These are phyloP conservation scores for Iphiclides podalirius DNA, from an alignment of 2,888 invertebrate species.

Conservation along the genomic window DNA sequence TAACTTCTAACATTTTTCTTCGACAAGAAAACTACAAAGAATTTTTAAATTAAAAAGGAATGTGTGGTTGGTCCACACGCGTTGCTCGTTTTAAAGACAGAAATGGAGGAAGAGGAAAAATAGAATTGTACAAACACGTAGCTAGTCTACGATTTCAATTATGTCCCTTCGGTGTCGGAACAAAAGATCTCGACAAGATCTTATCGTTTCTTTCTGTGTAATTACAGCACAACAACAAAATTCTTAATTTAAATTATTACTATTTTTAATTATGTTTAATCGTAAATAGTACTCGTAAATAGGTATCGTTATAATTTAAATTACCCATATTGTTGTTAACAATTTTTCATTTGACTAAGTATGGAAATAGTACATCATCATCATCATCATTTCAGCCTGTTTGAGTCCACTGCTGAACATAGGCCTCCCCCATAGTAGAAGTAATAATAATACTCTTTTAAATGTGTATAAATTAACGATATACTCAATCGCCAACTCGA, in stretches of 20 bases:
- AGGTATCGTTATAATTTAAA: too few relatives aligned
- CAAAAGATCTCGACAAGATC: constrained; percentile 13
- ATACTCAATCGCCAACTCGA: too few relatives aligned
- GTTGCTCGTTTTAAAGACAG: constrained; percentile 2
- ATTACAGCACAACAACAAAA: constrained; percentile 7
- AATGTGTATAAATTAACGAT: too few relatives aligned
- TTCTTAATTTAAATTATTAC: constrained; percentile 8
- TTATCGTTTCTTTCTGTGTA: constrained; percentile 9
- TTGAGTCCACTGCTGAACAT: too few relatives aligned
- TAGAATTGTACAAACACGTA: constrained; percentile 13
- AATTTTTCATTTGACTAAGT: too few relatives aligned
- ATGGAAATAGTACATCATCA: too few relatives aligned
- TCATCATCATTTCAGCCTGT: too few relatives aligned
- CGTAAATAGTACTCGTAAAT: too few relatives aligned
- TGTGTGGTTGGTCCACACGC: constrained; percentile 4
- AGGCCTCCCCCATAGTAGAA: too few relatives aligned
- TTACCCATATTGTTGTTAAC: too few relatives aligned
- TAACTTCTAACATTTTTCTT: too few relatives aligned
- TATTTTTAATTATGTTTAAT: background rate
- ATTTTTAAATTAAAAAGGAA: constrained; percentile 10
- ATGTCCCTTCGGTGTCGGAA: constrained; percentile 15
- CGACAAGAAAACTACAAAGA: background rate
- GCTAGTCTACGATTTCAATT: constrained; percentile 16
- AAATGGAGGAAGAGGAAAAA: background rate
- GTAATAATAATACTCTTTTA: too few relatives aligned